phyloP scores from a whole-genome alignment of 2,113 vertebrate species.

The Todiramphus saurophagus region DNA sequence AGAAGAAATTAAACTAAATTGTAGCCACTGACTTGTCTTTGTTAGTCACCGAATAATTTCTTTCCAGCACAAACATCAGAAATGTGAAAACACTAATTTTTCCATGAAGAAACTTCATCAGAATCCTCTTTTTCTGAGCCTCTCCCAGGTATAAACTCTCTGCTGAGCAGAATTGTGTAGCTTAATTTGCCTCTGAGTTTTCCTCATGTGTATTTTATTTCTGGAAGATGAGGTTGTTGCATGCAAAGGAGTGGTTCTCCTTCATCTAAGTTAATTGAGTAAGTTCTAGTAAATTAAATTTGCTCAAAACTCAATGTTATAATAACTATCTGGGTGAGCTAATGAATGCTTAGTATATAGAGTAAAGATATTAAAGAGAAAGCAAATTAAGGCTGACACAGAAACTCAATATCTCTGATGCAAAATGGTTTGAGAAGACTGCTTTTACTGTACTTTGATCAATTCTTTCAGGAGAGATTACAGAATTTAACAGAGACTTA shows the following conservation, averaged over 20 bases:
- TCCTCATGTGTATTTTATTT: background rate
- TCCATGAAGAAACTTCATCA: background rate
- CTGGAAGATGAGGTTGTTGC: background rate
- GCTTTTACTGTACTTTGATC: slow-evolving; percentile 16
- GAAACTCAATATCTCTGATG: background rate
- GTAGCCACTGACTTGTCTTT: background rate
- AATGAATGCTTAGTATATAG: background rate
- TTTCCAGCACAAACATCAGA: background rate
- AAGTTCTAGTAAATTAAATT: background rate
- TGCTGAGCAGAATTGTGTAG: background rate
- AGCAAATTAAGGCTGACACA: slow-evolving; percentile 10
- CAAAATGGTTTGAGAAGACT: background rate
- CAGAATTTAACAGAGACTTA: background rate
- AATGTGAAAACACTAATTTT: background rate
- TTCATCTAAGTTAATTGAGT: background rate
- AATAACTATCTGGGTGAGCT: background rate
- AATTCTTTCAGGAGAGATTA: background rate
- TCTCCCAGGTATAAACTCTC: background rate
- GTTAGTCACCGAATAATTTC: background rate
- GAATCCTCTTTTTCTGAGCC: background rate
- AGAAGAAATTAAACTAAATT: background rate
- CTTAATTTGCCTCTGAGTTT: background rate
- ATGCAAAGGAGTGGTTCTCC: background rate
- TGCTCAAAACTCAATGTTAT: background rate
- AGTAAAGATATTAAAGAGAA: background rate